Evolutionary conservation across 2,797 vertebrate genomes (phyloP).

Genomic region (Arremon aurantiirostris): DNA sequence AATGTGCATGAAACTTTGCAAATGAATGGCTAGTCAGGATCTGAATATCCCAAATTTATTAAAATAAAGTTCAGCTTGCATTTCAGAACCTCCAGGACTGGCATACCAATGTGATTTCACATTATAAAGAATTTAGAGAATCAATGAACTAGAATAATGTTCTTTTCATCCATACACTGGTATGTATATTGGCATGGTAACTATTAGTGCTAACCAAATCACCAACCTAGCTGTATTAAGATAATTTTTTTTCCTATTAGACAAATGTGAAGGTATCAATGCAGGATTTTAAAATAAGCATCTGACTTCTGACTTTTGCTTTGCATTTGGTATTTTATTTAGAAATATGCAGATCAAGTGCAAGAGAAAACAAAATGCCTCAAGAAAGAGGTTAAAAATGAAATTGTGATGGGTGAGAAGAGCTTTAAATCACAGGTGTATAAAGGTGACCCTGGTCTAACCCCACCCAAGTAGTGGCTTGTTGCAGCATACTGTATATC

Average conservation of each 20-base stretch:
- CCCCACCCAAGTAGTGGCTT: slow-evolving; percentile 75
- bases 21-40: slow-evolving; percentile 20
- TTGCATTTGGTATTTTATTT: background rate
- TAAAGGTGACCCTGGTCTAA: slow-evolving; percentile 79
- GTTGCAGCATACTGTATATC: slow-evolving; percentile 78
- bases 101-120: slow-evolving; percentile 15
- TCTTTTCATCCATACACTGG: background rate
- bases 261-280: background rate
- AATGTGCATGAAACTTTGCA: background rate
- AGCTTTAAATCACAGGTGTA: slow-evolving; percentile 79
- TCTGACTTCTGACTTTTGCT: background rate
- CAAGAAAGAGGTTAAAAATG: background rate
- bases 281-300: background rate
- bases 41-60: slow-evolving; percentile 27
- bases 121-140: slow-evolving; percentile 58
- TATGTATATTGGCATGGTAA: slow-evolving; percentile 9
- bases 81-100: slow-evolving; percentile 36
- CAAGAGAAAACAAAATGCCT: background rate
- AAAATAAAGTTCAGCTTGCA: slow-evolving; percentile 56
- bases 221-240: background rate
- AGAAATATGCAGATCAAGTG: background rate
- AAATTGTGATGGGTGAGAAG: slow-evolving; percentile 15
- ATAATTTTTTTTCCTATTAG: slow-evolving; percentile 7
- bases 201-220: slow-evolving; percentile 29
- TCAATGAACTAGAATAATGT: slow-evolving; percentile 16